Evolutionary conservation across 2,113 vertebrate species (phyloP).

Genomic region (Myxocyprinus asiaticus): DNA sequence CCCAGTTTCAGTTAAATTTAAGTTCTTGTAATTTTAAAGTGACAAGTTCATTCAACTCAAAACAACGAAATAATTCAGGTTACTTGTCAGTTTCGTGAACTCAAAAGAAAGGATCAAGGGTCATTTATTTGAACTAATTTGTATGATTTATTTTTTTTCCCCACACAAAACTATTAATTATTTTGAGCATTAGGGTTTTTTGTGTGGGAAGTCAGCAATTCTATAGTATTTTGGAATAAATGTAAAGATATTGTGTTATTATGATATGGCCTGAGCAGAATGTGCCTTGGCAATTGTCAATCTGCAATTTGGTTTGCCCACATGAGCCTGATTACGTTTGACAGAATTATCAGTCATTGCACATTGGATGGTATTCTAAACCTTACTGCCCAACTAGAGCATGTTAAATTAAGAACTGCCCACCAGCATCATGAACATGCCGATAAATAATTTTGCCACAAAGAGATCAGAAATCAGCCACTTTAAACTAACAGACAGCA

Average conservation of each 20-base stretch:
- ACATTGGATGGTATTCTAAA: not conserved
- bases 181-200: too few species aligned
- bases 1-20: too few species aligned
- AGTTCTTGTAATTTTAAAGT: too few species aligned
- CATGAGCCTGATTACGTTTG: not conserved
- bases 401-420: not conserved
- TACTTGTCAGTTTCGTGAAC: too few species aligned
- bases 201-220: too few species aligned
- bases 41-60: too few species aligned
- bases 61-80: too few species aligned
- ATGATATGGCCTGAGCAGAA: not conserved
- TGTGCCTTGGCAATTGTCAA: not conserved
- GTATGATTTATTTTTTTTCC: too few species aligned
- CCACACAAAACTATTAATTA: too few species aligned
- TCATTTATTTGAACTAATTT: too few species aligned
- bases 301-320: not conserved
- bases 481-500: not conserved
- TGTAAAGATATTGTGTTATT: not conserved
- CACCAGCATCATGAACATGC: not conserved
- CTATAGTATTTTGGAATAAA: too few species aligned
- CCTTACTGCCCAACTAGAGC: not conserved
- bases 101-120: too few species aligned
- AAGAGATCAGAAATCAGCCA: not conserved
- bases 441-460: not conserved
- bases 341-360: not conserved